phyloP scores from a whole-genome alignment of 1,140 invertebrate genomes.

The Eupristina koningsbergeri region DNA sequence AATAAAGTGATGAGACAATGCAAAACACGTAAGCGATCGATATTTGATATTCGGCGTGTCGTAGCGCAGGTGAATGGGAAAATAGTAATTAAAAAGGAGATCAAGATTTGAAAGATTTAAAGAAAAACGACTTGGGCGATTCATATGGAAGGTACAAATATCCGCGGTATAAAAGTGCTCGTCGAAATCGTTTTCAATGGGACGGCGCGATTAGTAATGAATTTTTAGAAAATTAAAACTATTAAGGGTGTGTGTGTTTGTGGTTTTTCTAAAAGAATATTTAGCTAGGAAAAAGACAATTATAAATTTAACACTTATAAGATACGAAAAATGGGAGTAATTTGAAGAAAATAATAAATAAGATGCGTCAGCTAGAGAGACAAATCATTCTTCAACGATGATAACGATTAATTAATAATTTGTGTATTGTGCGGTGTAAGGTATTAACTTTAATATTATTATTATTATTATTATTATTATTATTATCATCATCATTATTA shows the following conservation, averaged over 20 bases:
- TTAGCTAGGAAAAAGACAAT: slow-evolving; percentile 31
- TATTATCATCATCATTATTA: slow-evolving; percentile 4
- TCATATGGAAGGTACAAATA: background rate
- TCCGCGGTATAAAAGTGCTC: background rate
- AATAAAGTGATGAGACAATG: background rate
- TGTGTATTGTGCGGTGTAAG: background rate
- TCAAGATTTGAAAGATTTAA: background rate
- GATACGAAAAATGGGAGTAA: background rate
- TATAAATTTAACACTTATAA: slow-evolving; percentile 21
- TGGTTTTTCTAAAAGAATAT: slow-evolving; percentile 35
- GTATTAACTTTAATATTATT: slow-evolving; percentile 10
- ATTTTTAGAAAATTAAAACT: slow-evolving; percentile 32
- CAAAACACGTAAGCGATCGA: background rate
- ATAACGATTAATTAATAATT: background rate
- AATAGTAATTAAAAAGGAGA: background rate
- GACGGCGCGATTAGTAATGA: slow-evolving; percentile 20
- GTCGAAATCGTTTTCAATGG: background rate
- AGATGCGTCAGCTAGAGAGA: background rate
- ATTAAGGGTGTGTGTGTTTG: slow-evolving; percentile 30
- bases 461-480: background rate
- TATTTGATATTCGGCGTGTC: slow-evolving; percentile 3
- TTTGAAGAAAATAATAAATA: slow-evolving; percentile 7
- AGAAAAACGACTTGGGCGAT: too few species aligned
- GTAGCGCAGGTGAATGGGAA: background rate
- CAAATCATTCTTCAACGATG: slow-evolving; percentile 45